Evolutionary conservation across 1,140 invertebrate species (phyloP), one percentile per base, ranked within the genome.

Genomic region (Lucilia cuprina): DNA sequence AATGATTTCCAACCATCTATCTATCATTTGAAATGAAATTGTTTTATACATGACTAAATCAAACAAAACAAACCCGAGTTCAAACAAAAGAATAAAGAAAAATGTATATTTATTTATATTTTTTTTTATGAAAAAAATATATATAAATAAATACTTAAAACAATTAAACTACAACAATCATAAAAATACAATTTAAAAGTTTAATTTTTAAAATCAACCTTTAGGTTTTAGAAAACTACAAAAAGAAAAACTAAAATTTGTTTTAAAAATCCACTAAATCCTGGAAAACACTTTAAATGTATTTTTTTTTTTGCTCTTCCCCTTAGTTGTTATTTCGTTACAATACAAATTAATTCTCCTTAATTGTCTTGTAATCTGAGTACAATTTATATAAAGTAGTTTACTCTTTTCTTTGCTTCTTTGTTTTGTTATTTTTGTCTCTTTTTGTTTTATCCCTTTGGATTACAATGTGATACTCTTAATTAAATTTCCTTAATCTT

Each of bases 1-100:
- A 60, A 60, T n/a, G 14, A 17, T 60, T n/a, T n/a, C 14, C n/a
- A 7, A 60, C 13, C 13, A n/a, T 60, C 55, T n/a, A 60, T 60
- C 65, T 70, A 70, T 70, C 65, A 70, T 70, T 70, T 70, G n/a
- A 70, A 70, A 21, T 70, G 65, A 70, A 70, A 70, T 70, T 70
- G 65, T 70, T 70, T 70, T 70, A 70, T 70, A 21, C 65, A 70
- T 21, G 65, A 70, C 65, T 70, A 70, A 70, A 70, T 70, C 65
- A 70, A 70, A 70, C 21, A 70, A 70, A 70, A 21, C 65, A 21
- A 70, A 41, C 41, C 41, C 65, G 10, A 70, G n/a, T 12, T 21
- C 65, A 60, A 60, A 60, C 50, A 60, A 60, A 60, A 14, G 17
- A 60, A 60, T 5, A 60, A 60, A 60, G 14, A 60, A 60, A 60